Evolutionary conservation across 1,140 invertebrate species (phyloP), one percentile per base, ranked within the genome.

Genomic region (Drosophila lacteicornis): DNA sequence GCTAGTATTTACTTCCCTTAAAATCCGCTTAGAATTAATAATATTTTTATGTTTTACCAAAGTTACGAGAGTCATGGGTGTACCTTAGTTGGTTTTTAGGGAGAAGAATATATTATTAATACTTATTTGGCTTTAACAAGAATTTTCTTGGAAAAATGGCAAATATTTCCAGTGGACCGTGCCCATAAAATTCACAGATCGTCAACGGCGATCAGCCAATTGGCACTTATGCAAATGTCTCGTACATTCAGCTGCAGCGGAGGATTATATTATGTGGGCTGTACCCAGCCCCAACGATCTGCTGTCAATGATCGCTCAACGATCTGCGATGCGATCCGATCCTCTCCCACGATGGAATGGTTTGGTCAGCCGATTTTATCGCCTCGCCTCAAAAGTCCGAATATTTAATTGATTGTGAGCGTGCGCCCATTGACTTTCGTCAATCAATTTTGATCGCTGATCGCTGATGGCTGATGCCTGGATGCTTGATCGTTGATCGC

Each of bases 381-480:
- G 51, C 56, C 56, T 22, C 49, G 59, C 50, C 75, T 69, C 80
- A 82, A 68, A 81, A 81, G 66, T 70, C 82, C 76, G 67, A 74
- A 75, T 79, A 76, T 61, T 87, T 86, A 86, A 86, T 86, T 86
- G 83, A 86, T 86, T 86, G 82, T 79, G 79, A 86, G 79, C 79
- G 82, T 66, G 61, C 78, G 79, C 82, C 67, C 79, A 66, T 87
- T 86, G 82, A 87, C 82, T 86, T 80, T 86, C 79, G 59, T 79
- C 71, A 82, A 86, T 86, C 82, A 86, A 79, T 82, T 83, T 80
- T 56, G 69, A 71, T 70, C 47, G 43, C 25, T 49, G 73, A 80
- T 63, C 55, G 59, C 36, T n/a, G 53, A 46, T 36, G 33, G 33
- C 33, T 11, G 33, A 36, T 61, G 50, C 38, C 38, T 51, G 50